phyloP scores from a whole-genome alignment of 1,140 invertebrate species.

The Papilio aristodemus region DNA sequence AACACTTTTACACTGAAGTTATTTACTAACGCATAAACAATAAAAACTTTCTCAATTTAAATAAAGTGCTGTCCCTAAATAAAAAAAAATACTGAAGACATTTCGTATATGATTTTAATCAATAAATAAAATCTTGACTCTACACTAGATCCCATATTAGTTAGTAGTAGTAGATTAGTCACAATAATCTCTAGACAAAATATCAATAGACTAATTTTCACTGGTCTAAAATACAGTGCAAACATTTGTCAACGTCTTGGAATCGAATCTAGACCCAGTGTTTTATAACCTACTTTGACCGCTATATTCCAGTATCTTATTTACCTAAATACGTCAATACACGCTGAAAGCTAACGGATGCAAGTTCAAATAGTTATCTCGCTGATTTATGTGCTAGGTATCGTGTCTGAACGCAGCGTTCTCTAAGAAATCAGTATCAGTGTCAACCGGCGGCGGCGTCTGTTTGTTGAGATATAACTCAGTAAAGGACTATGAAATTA shows the following conservation, averaged over 20 bases:
- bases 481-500: neutral
- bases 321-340: constrained; percentile 7
- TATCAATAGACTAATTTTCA: neutral
- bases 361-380: constrained; percentile 30
- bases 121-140: no score
- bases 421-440: constrained; percentile 24
- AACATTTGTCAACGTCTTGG: neutral
- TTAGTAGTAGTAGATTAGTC: no score
- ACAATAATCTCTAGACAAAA: neutral
- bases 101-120: no score
- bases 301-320: neutral
- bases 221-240: neutral
- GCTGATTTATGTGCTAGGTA: constrained; percentile 20
- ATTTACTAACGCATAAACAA: no score
- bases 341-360: constrained; percentile 18
- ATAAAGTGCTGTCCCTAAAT: no score
- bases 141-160: no score
- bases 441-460: constrained; percentile 14
- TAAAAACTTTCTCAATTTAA: no score
- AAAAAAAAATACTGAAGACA: no score
- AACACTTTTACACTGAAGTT: no score
- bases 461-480: neutral
- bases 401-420: neutral
- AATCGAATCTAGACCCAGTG: neutral
- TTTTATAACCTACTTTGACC: neutral